Percentiles rank a stretch among this genome's conserved stretches.
These are phyloP conservation scores for Mus caroli DNA, from an alignment of 2,797 vertebrate species.

Conservation along the genomic window DNA sequence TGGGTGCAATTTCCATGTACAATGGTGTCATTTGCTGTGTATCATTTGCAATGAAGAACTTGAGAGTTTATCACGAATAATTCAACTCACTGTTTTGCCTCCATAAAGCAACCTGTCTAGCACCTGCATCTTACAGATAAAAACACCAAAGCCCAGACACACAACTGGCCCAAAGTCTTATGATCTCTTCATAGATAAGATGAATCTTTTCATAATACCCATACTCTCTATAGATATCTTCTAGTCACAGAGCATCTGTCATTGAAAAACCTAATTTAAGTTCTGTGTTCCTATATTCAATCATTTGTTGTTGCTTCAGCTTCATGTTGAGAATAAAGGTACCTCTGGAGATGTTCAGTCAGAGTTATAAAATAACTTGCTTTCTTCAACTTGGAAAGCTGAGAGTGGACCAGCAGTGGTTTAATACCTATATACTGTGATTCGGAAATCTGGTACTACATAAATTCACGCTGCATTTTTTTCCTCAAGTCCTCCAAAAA, in stretches of 20 bases:
- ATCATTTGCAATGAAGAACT: not conserved
- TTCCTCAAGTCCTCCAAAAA: conserved; percentile 42
- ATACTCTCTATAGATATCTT: not conserved
- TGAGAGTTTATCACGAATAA: not conserved
- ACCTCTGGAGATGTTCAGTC: not conserved
- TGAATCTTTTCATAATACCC: not conserved
- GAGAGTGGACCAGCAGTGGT: not conserved
- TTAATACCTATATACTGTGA: conserved; percentile 19
- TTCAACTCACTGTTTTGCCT: not conserved
- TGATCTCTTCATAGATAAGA: not conserved
- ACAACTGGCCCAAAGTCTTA: not conserved
- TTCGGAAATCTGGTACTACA: conserved; percentile 65
- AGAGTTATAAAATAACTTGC: not conserved
- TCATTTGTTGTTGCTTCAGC: not conserved
- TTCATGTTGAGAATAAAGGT: not conserved
- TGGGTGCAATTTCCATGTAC: not conserved
- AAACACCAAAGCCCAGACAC: not conserved
- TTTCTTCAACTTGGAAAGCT: conserved; percentile 25
- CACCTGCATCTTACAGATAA: not conserved
- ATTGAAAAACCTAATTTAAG: not conserved
- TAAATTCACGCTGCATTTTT: conserved; percentile 35
- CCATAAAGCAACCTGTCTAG: not conserved
- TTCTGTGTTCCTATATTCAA: not conserved
- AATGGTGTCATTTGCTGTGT: too few species aligned
- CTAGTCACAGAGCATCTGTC: not conserved